A percentile compares a stretch with the other conserved stretches of the same genome.
Evolutionary conservation across 2,113 vertebrate species (phyloP).

Genomic region (Cebus imitator): DNA sequence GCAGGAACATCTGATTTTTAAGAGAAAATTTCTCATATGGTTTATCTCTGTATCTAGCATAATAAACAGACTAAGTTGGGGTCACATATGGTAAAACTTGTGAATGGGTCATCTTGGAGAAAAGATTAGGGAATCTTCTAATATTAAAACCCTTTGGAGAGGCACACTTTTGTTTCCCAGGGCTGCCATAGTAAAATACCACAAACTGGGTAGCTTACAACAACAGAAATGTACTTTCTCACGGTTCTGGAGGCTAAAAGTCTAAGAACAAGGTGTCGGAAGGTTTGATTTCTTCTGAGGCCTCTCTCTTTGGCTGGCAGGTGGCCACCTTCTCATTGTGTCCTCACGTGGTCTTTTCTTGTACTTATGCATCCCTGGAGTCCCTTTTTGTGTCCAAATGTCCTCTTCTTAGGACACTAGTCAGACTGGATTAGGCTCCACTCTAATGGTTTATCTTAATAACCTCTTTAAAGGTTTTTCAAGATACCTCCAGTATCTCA

Average conservation of each 20-base stretch:
- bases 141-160: neutral
- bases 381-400: neutral
- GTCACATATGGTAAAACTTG: neutral
- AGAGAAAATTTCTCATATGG: neutral
- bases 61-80: neutral
- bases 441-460: neutral
- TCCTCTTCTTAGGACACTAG: neutral
- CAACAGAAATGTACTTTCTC: neutral
- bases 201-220: neutral
- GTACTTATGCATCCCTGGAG: neutral
- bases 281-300: neutral
- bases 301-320: neutral
- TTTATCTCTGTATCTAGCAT: neutral
- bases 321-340: neutral
- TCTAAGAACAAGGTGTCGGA: neutral
- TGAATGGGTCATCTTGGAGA: neutral
- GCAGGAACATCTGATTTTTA: neutral
- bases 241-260: neutral
- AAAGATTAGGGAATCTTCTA: neutral
- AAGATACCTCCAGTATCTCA: neutral
- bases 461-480: neutral
- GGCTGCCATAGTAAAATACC: neutral
- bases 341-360: neutral
- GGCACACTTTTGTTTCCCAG: neutral
- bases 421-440: neutral